Conservation (phyloP, 2,113 vertebrate species). For the Festucalex cinctus region DNA sequence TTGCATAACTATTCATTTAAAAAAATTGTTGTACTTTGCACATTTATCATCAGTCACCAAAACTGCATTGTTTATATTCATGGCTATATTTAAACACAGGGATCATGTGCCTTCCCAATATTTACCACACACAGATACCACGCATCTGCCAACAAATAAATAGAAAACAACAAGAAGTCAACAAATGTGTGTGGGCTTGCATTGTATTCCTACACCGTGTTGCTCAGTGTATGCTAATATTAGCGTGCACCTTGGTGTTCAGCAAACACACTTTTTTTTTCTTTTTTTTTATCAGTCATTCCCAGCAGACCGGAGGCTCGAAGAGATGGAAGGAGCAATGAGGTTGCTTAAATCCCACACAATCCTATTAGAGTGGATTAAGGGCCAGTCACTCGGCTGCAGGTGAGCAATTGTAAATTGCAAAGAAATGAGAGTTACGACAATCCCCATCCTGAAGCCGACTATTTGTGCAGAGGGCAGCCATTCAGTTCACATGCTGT, state of each 20-base stretch:
- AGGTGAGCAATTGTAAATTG: slow-evolving; percentile 69
- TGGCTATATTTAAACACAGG: not conserved
- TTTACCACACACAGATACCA: slow-evolving; percentile 23
- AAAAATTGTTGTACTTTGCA: not conserved
- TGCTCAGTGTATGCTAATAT: slow-evolving; percentile 67
- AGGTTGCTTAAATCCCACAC: slow-evolving; percentile 75
- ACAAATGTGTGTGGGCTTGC: slow-evolving; percentile 46
- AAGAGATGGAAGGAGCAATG: slow-evolving; percentile 64
- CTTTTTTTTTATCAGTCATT: slow-evolving; percentile 64
- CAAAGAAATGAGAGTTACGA: slow-evolving; percentile 49
- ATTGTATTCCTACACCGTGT: slow-evolving; percentile 56
- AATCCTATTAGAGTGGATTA: slow-evolving; percentile 81
- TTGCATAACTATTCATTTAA: too few species aligned
- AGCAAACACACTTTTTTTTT: slow-evolving; percentile 46
- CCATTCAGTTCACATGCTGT: slow-evolving; percentile 23
- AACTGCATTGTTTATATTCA: not conserved
- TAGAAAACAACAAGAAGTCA: slow-evolving; percentile 27
- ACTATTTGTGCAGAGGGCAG: slow-evolving; percentile 38
- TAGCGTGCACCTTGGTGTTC: slow-evolving; percentile 64
- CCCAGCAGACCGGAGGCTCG: slow-evolving; percentile 67
- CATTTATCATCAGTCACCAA: not conserved
- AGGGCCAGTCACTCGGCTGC: slow-evolving; percentile 61
- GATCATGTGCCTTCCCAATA: slow-evolving; percentile 4
- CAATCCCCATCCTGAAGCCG: slow-evolving; percentile 39
- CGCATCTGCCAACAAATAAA: slow-evolving; percentile 45